Evolutionary conservation across 2,797 vertebrate species (phyloP), one percentile per base, ranked within the genome.

Genomic region (Nasua narica): DNA sequence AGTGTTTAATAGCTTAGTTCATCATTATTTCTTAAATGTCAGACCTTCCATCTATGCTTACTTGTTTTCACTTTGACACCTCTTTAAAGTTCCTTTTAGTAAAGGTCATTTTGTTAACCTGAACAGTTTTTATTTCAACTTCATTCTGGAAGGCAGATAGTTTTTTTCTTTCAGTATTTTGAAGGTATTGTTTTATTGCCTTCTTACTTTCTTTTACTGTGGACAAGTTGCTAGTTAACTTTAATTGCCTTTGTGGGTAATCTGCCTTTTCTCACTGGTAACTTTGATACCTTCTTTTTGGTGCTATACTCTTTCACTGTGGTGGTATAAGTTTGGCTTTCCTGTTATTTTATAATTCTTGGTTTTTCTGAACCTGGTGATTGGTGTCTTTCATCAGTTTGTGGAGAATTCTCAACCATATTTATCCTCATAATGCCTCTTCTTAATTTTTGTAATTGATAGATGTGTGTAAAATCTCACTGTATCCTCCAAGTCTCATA

Each of bases 131-230:
- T 70, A 62, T 46, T 90, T 79, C n/a, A 43, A 48, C 48, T 91
- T 72, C n/a, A 78, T 58, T 92, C 27, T 90, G 29, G 35, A 76
- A 76, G 29, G 67, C 46, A 86, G 90, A 54, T 60, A 54, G 82
- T 74, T 91, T 78, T 54, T 54, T 89, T 94, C 46, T 94, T 76
- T 94, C 29, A 92, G n/a, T 13, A 76, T 93, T 96, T 93, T 86
- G 37, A 94, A 82, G 43, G 8, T 94, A 6, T 25, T 13, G 27
- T 79, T 92, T 70, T 11, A 32, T 12, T 29, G 60, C 40, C 43
- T 60, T 72, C 27, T 62, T 37, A 29, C 2, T 35, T 82, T 37
- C 37, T 78, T 77, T 54, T 54, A 16, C 32, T 78, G 8, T 78
- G 87, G 84, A 94, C 81, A 92, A 84, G 58, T 86, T 81, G 92